These are phyloP conservation scores for Apistogramma diplotaenia DNA, from an alignment of 2,113 vertebrate genomes.

Conservation along the genomic window DNA sequence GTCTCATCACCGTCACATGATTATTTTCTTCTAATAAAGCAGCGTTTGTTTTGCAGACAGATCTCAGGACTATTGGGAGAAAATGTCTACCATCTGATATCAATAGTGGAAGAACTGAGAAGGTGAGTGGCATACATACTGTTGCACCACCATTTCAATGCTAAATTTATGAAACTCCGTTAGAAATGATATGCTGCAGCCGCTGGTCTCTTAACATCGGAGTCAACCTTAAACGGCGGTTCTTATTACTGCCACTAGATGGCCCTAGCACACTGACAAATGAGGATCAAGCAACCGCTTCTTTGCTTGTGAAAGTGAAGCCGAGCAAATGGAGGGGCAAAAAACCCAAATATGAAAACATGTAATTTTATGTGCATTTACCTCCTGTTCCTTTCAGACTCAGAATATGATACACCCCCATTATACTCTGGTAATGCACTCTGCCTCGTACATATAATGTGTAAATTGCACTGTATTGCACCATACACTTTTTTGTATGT, in stretches of 20 bases:
- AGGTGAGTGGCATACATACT: slow-evolving; percentile 76
- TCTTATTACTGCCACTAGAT: slow-evolving; percentile 60
- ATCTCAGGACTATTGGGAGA: slow-evolving; percentile 92
- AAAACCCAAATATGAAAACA: slow-evolving; percentile 11
- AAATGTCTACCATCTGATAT: slow-evolving; percentile 91
- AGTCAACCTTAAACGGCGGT: slow-evolving; percentile 21
- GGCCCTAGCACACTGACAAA: slow-evolving; percentile 50
- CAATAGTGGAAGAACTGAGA: slow-evolving; percentile 93
- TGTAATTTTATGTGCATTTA: slow-evolving; percentile 11
- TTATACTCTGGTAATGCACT: background rate
- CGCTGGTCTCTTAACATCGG: background rate
- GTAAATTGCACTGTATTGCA: background rate
- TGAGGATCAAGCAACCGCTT: background rate
- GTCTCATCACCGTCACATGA: background rate
- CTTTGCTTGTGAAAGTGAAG: background rate
- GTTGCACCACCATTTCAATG: background rate
- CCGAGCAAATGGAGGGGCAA: background rate
- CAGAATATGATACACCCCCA: background rate
- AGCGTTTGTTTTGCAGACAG: slow-evolving; percentile 82
- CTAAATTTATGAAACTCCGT: background rate
- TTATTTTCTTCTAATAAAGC: background rate
- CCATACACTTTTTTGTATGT: background rate
- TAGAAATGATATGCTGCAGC: background rate
- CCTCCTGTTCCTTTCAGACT: background rate
- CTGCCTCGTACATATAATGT: background rate